phyloP scores from a whole-genome alignment of 2,888 invertebrate species.

The Callinectes sapidus region DNA sequence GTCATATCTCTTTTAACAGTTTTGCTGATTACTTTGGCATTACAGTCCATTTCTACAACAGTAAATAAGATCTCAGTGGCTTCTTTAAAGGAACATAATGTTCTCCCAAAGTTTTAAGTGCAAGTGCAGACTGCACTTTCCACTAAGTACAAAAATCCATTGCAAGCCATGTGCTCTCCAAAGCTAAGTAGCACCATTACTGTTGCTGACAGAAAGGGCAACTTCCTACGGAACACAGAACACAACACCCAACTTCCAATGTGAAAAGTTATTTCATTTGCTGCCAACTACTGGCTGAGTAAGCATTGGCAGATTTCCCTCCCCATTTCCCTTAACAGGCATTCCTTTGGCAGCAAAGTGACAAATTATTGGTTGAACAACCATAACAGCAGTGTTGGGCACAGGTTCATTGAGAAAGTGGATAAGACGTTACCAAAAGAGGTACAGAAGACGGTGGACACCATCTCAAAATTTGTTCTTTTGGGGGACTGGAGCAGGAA shows the following conservation, averaged over 20 bases:
- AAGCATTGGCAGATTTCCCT: not conserved
- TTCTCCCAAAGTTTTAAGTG: not conserved
- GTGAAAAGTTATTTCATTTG: conserved; percentile 14
- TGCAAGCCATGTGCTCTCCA: not conserved
- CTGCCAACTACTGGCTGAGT: conserved; percentile 16
- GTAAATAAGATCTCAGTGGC: not conserved
- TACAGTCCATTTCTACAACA: not conserved
- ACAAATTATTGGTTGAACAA: not conserved
- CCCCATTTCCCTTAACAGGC: not conserved
- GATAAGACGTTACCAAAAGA: not conserved
- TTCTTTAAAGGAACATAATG: not conserved
- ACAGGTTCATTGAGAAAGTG: not conserved
- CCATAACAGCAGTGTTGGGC: not conserved
- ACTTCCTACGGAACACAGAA: not conserved
- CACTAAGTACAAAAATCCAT: not conserved
- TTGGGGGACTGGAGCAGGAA: conserved; percentile 42
- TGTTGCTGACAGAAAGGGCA: conserved; percentile 37
- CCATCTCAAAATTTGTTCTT: conserved; percentile 23
- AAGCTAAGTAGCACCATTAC: not conserved
- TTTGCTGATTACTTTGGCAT: not conserved
- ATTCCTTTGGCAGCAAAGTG: not conserved
- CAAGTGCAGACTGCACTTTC: not conserved
- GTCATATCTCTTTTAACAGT: not conserved
- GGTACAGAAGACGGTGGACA: not conserved
- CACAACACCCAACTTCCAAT: not conserved